A percentile compares a stretch with the other conserved stretches of the same genome.
phyloP scores from a whole-genome alignment of 2,113 vertebrate species.

The Hippocampus abdominalis region DNA sequence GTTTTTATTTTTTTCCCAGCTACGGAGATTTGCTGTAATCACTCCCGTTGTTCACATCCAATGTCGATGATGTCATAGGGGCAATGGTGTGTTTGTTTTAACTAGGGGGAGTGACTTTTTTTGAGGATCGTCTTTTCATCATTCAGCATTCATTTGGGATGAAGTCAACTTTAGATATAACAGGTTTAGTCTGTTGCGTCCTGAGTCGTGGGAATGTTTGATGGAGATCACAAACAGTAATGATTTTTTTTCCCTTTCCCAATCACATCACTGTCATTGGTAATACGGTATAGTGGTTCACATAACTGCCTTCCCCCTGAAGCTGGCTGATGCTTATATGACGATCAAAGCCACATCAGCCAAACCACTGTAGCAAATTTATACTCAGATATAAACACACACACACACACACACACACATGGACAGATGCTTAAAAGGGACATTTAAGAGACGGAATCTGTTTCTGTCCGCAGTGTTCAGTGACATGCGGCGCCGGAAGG shows the following conservation, averaged over 20 bases:
- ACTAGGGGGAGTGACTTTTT: conserved; percentile 9
- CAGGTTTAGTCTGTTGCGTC: neutral
- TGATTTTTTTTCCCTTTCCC: neutral
- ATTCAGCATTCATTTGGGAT: conserved; percentile 12
- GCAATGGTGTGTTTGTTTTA: neutral
- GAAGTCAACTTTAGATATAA: conserved; percentile 2
- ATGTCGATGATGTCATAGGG: neutral
- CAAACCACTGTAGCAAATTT: too few relatives aligned
- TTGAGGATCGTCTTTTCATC: conserved; percentile 14
- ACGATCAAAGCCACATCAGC: neutral
- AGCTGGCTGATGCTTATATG: neutral
- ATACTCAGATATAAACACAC: too few relatives aligned
- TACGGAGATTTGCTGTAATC: conserved; percentile 11
- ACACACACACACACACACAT: too few relatives aligned
- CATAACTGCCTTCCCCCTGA: too few relatives aligned
- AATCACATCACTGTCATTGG: neutral
- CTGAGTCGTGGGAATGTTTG: neutral
- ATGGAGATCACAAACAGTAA: neutral
- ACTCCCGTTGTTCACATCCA: conserved; percentile 1
- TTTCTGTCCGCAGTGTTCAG: conserved; percentile 80
- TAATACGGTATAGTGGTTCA: neutral
- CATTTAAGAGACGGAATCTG: neutral
- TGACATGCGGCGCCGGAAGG: conserved; percentile 80
- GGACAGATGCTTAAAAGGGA: neutral
- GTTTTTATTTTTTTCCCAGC: conserved; percentile 11